Conservation (phyloP, 1,140 invertebrate species). For the Chelonus insularis region DNA sequence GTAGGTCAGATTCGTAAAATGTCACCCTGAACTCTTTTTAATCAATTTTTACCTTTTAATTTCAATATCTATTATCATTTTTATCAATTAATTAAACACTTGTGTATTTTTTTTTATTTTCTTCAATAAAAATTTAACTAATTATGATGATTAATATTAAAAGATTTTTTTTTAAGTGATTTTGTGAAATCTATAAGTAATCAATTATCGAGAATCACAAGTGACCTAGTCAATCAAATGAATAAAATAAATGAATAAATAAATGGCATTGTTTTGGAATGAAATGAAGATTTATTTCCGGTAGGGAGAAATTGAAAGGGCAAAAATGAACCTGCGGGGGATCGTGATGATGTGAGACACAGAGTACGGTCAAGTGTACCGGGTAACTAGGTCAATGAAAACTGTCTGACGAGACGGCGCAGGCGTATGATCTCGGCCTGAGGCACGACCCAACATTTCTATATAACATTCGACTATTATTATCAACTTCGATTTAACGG, state of each 20-base stretch:
- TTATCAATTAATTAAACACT: no score
- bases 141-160: no score
- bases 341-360: conserved; percentile 28
- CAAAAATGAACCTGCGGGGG: conserved; percentile 20
- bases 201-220: no score
- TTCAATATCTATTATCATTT: no score
- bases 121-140: no score
- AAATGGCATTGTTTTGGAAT: neutral
- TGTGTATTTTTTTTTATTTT: no score
- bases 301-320: no score
- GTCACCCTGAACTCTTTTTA: neutral
- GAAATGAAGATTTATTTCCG: neutral
- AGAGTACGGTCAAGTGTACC: conserved; percentile 59
- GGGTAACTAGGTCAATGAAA: conserved; percentile 58
- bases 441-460: conserved; percentile 1
- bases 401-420: conserved; percentile 43
- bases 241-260: neutral
- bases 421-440: conserved; percentile 29
- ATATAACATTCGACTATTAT: conserved; percentile 1
- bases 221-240: no score
- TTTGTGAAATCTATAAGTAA: no score
- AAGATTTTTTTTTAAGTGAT: no score
- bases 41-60: neutral
- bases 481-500: conserved; percentile 1
- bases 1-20: neutral